Evolutionary conservation across 2,888 invertebrate genomes (phyloP).

Genomic region (Tipula confusa): DNA sequence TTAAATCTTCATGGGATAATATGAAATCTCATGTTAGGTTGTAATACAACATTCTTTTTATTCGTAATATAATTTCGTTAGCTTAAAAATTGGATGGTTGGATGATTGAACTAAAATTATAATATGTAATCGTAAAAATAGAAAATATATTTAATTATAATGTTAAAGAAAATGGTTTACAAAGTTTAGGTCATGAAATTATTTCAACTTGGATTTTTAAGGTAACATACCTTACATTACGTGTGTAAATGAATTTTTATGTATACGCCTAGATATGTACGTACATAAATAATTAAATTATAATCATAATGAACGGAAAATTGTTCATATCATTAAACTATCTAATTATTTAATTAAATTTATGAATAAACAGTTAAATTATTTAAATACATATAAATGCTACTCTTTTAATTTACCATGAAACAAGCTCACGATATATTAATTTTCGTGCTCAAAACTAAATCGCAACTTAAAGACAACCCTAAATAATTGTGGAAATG

Average conservation of each 20-base stretch:
- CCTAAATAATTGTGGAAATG: no score
- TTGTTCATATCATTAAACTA: not conserved
- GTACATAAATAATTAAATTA: not conserved
- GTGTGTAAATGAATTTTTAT: no score
- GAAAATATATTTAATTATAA: not conserved
- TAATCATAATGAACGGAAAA: not conserved
- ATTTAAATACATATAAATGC: not conserved
- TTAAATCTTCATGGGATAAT: no score
- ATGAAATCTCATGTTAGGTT: no score
- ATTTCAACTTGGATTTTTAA: not conserved
- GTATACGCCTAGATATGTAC: not conserved
- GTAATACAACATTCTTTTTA: not conserved
- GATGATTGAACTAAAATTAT: not conserved
- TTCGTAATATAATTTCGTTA: not conserved
- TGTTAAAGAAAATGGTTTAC: not conserved
- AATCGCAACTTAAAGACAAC: no score
- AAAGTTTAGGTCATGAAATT: not conserved
- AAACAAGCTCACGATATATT: not conserved
- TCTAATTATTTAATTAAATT: not conserved
- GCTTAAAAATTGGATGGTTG: not conserved
- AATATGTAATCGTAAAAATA: not conserved
- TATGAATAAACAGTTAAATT: not conserved
- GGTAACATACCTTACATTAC: not conserved
- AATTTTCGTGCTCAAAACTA: no score
- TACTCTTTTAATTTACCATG: not conserved